Base-by-base conservation (phyloP, 2,888 invertebrate genomes). In the Plutella xylostella region DNA sequence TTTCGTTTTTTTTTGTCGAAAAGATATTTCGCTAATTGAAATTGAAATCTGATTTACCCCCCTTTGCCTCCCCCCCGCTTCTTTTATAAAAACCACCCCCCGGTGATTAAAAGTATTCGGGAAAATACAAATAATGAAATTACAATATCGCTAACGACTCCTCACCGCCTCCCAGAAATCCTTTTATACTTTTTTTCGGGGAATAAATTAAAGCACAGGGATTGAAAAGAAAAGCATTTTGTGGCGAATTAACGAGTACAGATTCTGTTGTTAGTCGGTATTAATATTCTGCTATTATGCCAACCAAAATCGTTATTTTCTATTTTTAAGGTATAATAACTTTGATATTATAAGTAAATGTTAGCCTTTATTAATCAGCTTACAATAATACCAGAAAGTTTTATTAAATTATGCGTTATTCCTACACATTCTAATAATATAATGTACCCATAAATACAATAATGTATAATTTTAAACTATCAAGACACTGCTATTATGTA, bases 141-240 rank as follows among this genome's bases (percentile, higher is more conserved):
- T 85, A 85, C 84, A 84, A 84, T 84, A 84, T 85, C 79, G 80
- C 78, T 85, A 85, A 85, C 85, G 78, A 78, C 68, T 77, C 49
- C 63, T 56, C 21, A 56, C 12, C 62, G 64, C 61, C 74, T 78
- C 75, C 73, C 68, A 69, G 65, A 72, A 80, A 83, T 83, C 83
- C 83, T 83, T 83, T 83, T 82, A 77, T 77, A 76, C 15, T 77
- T 80, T 78, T 77, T 68, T 59, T n/a, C n/a, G n/a, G 71, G 70
- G 78, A 77, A 80, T 79, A 79, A 82, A 82, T 80, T 80, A 78
- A 71, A 60, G 45, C 66, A 64, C 64, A 68, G 58, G 71, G 69
- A 21, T 42, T 19, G 71, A 67, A 69, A 63, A 60, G 65, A 62
- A 68, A 41, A 20, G 28, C 12, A 17, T 43, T 35, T 28, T 19